A percentile compares a stretch with the other conserved stretches of the same genome.
phyloP scores from a whole-genome alignment of 1,140 invertebrate species.

The Radopholus similis region DNA sequence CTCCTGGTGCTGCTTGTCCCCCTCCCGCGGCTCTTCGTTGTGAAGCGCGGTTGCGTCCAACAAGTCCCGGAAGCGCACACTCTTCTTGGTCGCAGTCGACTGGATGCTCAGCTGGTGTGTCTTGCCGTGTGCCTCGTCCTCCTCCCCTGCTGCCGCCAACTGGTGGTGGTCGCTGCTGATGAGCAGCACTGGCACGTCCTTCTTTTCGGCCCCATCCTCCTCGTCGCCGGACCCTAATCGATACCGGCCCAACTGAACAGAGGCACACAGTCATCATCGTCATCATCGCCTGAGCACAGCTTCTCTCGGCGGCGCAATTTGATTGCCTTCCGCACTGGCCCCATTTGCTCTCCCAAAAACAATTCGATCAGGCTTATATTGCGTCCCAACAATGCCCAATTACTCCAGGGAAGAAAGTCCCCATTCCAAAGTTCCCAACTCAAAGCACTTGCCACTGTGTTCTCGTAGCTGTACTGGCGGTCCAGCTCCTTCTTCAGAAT shows the following conservation, averaged over 20 bases:
- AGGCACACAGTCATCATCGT: background rate
- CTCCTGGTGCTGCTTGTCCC: constrained; percentile 28
- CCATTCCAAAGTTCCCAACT: background rate
- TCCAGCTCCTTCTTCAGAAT: constrained; percentile 49
- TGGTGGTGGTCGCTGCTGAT: background rate
- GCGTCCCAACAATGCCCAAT: background rate
- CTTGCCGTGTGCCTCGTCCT: background rate
- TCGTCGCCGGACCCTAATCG: constrained; percentile 38
- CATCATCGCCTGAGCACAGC: background rate
- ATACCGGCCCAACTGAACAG: constrained; percentile 45
- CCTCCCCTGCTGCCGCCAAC: background rate
- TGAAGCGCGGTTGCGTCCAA: background rate
- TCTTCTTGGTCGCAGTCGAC: constrained; percentile 24
- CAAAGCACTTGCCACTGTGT: constrained; percentile 46
- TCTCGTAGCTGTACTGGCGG: constrained; percentile 47
- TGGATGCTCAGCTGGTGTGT: constrained; percentile 1
- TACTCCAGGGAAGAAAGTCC: background rate
- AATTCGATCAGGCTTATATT: background rate
- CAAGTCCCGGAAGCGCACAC: constrained; percentile 41
- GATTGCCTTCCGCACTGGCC: background rate
- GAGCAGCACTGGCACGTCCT: background rate
- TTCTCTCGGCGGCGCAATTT: background rate
- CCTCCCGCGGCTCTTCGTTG: background rate
- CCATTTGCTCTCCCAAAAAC: background rate
- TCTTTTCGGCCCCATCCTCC: constrained; percentile 21